Evolutionary conservation across 2,797 vertebrate genomes (phyloP).

Genomic region (Manis javanica): DNA sequence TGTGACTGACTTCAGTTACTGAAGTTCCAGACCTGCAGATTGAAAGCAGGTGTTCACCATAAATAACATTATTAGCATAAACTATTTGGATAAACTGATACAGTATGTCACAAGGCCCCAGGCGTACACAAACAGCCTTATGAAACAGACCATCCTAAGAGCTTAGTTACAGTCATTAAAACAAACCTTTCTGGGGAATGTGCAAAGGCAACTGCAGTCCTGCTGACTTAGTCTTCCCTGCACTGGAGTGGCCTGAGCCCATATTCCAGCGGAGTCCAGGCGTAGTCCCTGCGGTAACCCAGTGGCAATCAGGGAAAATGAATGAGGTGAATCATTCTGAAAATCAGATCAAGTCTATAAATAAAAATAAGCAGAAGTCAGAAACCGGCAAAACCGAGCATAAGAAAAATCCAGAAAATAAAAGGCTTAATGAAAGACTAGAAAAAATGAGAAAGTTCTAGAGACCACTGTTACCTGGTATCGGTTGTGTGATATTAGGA

Average conservation of each 20-base stretch:
- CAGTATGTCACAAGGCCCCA: background rate
- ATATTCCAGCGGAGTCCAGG: background rate
- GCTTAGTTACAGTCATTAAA: background rate
- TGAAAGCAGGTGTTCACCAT: background rate
- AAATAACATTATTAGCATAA: background rate
- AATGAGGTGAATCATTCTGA: background rate
- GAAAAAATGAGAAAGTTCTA: background rate
- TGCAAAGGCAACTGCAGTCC: rapidly evolving
- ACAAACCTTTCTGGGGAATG: background rate
- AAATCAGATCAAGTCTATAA: background rate
- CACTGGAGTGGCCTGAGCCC: background rate
- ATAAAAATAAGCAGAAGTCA: background rate
- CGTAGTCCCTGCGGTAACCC: background rate
- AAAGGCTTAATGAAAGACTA: background rate
- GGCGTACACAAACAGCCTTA: background rate
- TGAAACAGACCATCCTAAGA: background rate
- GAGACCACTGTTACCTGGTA: background rate
- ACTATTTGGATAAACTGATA: background rate
- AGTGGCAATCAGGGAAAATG: background rate
- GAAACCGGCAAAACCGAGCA: background rate
- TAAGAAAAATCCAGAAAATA: background rate
- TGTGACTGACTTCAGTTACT: background rate
- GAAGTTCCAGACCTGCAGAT: background rate
- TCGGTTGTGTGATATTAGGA: background rate
- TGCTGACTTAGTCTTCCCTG: background rate